Base-by-base conservation (phyloP, 1,140 invertebrate species). In the Sycobia sp. region DNA sequence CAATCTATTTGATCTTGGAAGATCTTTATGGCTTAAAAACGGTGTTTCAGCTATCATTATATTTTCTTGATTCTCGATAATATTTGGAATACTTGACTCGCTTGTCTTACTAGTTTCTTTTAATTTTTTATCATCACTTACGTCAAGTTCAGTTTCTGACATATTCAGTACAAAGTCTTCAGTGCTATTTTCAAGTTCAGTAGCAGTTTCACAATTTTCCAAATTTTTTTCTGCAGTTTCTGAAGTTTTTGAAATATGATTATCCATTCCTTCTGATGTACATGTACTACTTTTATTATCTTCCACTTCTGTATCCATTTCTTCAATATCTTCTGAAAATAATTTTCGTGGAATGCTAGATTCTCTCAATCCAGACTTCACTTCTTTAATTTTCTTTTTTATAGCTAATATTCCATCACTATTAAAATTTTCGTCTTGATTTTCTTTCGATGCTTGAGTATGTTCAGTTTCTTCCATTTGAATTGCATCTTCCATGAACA, bases 401-500 rank as follows among this genome's bases (percentile, higher is more conserved):
- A 56, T 18, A 11, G 5, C 36, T 54, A 5, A 34, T 38, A 34
- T 29, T 32, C 34, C 29, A 50, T 55, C 54, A 16, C 32, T 23
- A 46, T 64, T 43, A 16, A 39, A 34, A 43, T 46, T 64, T 41
- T 54, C 41, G 29, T 49, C 49, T 25, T 43, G 41, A 39, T 7
- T 43, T 29, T 55, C 56, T 66, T 58, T 27, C 20, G 29, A 41
- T 20, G 16, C 34, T 39, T 20, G 25, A 41, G n/a, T 14, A 18
- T 43, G 41, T 51, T 32, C n/a, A 41, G 18, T 18, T 27, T 57
- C 22, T 36, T 36, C 43, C 23, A 11, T 4, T 36, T 71, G 62
- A 13, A 39, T 60, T 10, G 32, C 57, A 38, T 69, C 70, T 34
- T 73, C 69, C 22, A 68, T 34, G 59, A 72, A 74, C 56, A 69